Percentiles rank a stretch among this genome's conserved stretches.
Evolutionary conservation across 2,797 vertebrate genomes (phyloP).

Genomic region (Pantherophis vulpinus): DNA sequence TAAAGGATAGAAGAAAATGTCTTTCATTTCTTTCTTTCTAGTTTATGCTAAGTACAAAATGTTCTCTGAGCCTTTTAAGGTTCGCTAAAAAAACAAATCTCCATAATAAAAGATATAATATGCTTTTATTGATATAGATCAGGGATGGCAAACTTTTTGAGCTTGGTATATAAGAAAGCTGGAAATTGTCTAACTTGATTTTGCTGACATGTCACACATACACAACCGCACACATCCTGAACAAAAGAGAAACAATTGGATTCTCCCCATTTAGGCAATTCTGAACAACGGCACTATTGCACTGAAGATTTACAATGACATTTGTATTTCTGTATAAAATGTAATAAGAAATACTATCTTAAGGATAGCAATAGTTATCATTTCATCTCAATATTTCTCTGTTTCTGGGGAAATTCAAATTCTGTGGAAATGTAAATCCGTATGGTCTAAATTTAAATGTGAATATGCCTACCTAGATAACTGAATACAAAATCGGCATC

Average conservation of each 20-base stretch:
- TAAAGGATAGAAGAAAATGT: background rate
- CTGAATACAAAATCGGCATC: background rate
- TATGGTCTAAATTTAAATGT: slow-evolving; percentile 32
- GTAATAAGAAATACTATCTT: background rate
- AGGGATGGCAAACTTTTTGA: background rate
- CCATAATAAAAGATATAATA: background rate
- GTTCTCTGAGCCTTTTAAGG: background rate
- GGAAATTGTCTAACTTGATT: background rate
- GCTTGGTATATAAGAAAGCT: background rate
- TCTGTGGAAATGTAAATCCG: background rate
- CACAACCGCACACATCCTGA: background rate
- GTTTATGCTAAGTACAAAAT: background rate
- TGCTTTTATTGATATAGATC: background rate
- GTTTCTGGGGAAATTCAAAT: background rate
- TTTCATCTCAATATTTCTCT: background rate
- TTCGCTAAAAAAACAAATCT: background rate
- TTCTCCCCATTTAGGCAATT: background rate
- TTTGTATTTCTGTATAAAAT: slow-evolving; percentile 1
- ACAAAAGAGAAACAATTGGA: background rate
- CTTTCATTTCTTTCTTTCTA: background rate
- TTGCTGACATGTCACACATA: background rate
- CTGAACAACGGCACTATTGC: background rate
- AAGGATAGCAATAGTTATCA: background rate
- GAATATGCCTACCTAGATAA: slow-evolving; percentile 13
- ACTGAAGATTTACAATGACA: background rate